Evolutionary conservation across 2,797 vertebrate genomes (phyloP).

Genomic region (Sebastes vulpes): DNA sequence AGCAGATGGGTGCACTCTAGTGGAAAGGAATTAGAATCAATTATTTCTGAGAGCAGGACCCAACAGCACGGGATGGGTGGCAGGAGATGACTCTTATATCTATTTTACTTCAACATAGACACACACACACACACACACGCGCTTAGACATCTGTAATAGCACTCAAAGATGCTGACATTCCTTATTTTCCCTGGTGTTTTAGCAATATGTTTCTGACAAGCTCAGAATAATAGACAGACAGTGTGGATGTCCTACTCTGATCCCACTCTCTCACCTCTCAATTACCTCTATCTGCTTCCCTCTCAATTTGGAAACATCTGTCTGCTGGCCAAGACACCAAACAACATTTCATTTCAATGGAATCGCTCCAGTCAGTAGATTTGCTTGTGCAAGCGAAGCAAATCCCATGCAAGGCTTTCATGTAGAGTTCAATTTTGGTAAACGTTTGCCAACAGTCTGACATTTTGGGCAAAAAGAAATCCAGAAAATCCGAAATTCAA

Average conservation of each 20-base stretch:
- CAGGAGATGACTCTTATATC: constrained; percentile 25
- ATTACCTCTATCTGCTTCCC: constrained; percentile 1
- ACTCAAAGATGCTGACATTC: constrained; percentile 30
- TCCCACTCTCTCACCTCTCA: neutral
- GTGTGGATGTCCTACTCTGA: neutral
- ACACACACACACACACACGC: neutral
- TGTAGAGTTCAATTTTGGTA: neutral
- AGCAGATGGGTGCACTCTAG: constrained; percentile 77
- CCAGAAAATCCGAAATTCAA: neutral
- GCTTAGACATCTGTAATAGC: neutral
- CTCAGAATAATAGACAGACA: constrained; percentile 11
- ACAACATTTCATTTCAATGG: constrained; percentile 1
- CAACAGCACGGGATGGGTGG: constrained; percentile 32
- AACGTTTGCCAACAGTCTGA: neutral
- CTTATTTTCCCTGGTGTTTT: constrained; percentile 21
- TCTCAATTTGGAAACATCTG: neutral
- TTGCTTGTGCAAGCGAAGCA: neutral
- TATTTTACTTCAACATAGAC: constrained; percentile 25
- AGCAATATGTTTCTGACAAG: constrained; percentile 23
- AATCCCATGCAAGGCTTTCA: neutral
- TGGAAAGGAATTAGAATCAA: constrained; percentile 80
- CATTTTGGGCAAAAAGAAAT: neutral
- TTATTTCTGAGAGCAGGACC: constrained; percentile 66
- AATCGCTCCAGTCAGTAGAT: constrained; percentile 5
- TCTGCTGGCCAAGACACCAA: neutral